Evolutionary conservation across 2,113 vertebrate species (phyloP).

Genomic region (Rhabdomys dilectus): DNA sequence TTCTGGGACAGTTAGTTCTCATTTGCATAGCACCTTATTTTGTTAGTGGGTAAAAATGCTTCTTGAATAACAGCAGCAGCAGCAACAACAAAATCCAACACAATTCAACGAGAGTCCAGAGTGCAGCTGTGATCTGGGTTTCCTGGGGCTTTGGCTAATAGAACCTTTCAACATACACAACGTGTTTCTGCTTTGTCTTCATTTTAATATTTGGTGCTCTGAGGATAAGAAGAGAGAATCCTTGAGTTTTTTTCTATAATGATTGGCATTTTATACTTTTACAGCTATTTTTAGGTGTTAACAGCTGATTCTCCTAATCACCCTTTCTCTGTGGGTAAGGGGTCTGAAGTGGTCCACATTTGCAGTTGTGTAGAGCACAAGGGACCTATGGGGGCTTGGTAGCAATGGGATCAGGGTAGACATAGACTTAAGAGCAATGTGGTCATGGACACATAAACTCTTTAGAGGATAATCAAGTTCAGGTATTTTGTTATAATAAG

Average conservation of each 20-base stretch:
- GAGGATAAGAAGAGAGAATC: not conserved
- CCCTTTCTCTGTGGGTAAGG: not conserved
- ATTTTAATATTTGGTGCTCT: not conserved
- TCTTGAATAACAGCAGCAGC: not conserved
- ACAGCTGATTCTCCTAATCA: not conserved
- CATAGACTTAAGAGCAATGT: not conserved
- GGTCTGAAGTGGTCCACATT: not conserved
- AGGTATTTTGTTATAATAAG: not conserved
- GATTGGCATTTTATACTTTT: not conserved
- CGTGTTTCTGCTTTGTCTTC: not conserved
- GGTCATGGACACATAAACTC: not conserved
- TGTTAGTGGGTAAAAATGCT: not conserved
- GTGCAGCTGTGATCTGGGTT: rapidly evolving
- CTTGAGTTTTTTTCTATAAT: not conserved
- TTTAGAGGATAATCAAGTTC: not conserved
- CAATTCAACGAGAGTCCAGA: not conserved
- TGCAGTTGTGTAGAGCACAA: not conserved
- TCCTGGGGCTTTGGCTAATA: not conserved
- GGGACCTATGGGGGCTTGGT: too few relatives aligned
- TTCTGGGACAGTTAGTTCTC: conserved; percentile 34
- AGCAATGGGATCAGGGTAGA: not conserved
- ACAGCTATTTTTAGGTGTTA: not conserved
- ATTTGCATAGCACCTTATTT: not conserved
- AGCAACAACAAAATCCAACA: not conserved
- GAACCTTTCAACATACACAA: not conserved